phyloP scores from a whole-genome alignment of 1,140 invertebrate genomes.

The Pogonognathellus flavescens region DNA sequence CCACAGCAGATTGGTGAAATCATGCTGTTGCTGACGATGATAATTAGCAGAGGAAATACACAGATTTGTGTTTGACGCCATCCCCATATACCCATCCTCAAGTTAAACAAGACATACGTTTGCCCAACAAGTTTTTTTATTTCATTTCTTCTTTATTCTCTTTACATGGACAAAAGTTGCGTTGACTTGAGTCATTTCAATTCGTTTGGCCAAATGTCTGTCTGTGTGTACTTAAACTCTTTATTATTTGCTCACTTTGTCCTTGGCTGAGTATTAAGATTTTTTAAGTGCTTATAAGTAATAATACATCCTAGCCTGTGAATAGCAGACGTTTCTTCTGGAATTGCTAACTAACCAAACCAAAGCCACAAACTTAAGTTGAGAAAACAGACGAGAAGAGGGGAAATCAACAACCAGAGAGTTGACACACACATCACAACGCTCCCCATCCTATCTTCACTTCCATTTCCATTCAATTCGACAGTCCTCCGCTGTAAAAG shows the following conservation, averaged over 20 bases:
- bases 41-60: constrained; percentile 47
- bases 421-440: not conserved
- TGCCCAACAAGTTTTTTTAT: constrained; percentile 43
- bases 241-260: constrained; percentile 49
- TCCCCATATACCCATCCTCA: not conserved
- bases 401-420: constrained; percentile 3
- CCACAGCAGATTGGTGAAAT: not conserved
- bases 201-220: constrained; percentile 41
- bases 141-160: constrained; percentile 16
- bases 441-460: not conserved
- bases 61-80: constrained; percentile 41
- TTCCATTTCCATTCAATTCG: constrained; percentile 20
- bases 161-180: not conserved
- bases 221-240: constrained; percentile 55
- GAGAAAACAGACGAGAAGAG: constrained; percentile 46
- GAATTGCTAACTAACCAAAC: constrained; percentile 11
- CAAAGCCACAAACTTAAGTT: constrained; percentile 21
- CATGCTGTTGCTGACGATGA: not conserved
- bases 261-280: constrained; percentile 56
- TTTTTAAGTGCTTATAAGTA: constrained; percentile 40
- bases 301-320: constrained; percentile 24
- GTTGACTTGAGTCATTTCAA: constrained; percentile 33
- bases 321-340: constrained; percentile 44
- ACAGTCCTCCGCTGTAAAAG: not conserved
- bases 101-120: not conserved